Base-by-base conservation (phyloP, 2,113 vertebrate species). In the Myotis brandtii region DNA sequence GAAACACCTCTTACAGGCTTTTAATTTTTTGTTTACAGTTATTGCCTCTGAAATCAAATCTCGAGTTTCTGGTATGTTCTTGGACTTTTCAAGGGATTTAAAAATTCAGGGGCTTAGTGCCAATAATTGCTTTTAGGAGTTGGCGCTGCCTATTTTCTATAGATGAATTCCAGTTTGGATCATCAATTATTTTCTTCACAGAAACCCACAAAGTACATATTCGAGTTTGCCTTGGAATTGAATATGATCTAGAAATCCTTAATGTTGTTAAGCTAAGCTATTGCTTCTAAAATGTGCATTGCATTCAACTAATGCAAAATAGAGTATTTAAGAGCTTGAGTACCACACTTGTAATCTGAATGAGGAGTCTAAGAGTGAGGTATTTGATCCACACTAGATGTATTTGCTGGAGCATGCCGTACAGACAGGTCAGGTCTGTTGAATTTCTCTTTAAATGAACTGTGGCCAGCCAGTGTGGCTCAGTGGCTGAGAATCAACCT, bases 181-280 rank as follows among this genome's bases (percentile, higher is more conserved):
- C 94, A 94, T 98, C 98, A 97, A 97, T 97, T 98, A 97, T 97
- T 95, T 95, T 93, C 96, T 95, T 95, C 96, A 85, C 96, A 97
- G 93, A 98, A n/a, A 97, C 97, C 96, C 97, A 98, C 96, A 96
- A 97, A 96, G 97, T 97, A 96, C 91, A 93, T 96, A 77, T 97
- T 86, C 34, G 48, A 59, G 93, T 95, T 95, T 93, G 72, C 97
- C 9, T 97, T 50, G 43, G 96, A 98, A 95, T 97, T 98, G 95
- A 97, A 88, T 88, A 95, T 96, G 94, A 94, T 97, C 96, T 89
- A 56, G 82, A 95, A 91, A 76, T 94, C 92, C 85, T 97, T 97
- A 96, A 97, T 89, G 97, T 97, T 96, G 93, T 97, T 97, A 67
- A 93, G 89, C 89, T 96, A 86, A 90, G 76, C 86, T 94, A 87